phyloP scores from a whole-genome alignment of 2,113 vertebrate genomes.

The Lepus timidus region DNA sequence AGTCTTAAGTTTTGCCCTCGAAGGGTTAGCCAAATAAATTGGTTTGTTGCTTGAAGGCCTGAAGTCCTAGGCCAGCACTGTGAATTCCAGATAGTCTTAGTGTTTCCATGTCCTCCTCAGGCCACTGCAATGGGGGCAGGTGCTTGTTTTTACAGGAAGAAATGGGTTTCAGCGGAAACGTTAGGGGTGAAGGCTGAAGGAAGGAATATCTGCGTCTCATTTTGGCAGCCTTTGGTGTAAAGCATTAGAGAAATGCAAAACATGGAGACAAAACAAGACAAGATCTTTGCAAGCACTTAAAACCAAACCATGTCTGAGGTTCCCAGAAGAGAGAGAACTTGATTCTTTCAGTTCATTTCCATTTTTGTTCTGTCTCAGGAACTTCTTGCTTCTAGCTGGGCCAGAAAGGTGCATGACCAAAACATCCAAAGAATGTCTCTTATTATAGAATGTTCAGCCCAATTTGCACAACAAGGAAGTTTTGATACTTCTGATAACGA shows the following conservation, averaged over 20 bases:
- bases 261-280: constrained; percentile 58
- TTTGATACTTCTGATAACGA: constrained; percentile 71
- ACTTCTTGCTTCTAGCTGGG: constrained; percentile 68
- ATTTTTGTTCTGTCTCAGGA: constrained; percentile 69
- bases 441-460: constrained; percentile 44
- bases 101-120: neutral
- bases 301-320: constrained; percentile 54
- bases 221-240: constrained; percentile 50
- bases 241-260: constrained; percentile 63
- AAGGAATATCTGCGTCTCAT: neutral
- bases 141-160: neutral
- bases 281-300: constrained; percentile 66
- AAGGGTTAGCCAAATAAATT: constrained; percentile 23
- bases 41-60: constrained; percentile 29
- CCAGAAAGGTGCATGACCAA: constrained; percentile 63
- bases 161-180: neutral
- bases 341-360: constrained; percentile 58
- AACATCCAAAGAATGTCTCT: constrained; percentile 75
- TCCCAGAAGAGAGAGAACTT: constrained; percentile 63
- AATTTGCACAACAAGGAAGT: constrained; percentile 49
- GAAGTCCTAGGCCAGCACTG: neutral
- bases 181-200: neutral
- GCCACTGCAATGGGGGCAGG: neutral
- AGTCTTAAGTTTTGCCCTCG: constrained; percentile 50
- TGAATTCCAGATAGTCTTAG: neutral